Percentiles rank a stretch among this genome's conserved stretches.
Evolutionary conservation across 2,888 invertebrate genomes (phyloP).

Genomic region (Trissolcus brochymenae): DNA sequence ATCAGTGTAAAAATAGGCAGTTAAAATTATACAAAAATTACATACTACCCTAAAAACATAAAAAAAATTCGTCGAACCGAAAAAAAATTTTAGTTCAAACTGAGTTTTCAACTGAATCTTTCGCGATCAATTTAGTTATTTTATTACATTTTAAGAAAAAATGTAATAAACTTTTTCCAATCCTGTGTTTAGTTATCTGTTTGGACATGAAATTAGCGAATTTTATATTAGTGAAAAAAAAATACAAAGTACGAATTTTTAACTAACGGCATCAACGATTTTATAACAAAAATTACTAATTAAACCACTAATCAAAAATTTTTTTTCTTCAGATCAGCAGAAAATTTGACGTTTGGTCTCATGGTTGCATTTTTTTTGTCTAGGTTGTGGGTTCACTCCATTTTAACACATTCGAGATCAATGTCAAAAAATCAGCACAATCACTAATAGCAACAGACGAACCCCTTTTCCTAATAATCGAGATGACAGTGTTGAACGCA

Average conservation of each 20-base stretch:
- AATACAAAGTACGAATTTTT: conserved; percentile 63
- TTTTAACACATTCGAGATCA: conserved; percentile 88
- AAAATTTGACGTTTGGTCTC: conserved; percentile 97
- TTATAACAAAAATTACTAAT: not conserved
- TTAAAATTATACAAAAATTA: no score
- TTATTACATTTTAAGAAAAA: no score
- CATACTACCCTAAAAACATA: not conserved
- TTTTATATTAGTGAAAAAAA: conserved; percentile 88
- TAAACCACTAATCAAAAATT: not conserved
- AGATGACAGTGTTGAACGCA: conserved; percentile 72
- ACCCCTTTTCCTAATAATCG: conserved; percentile 83
- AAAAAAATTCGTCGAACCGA: not conserved
- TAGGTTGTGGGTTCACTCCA: conserved; percentile 93
- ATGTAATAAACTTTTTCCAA: not conserved
- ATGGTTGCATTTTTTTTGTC: conserved; percentile 95
- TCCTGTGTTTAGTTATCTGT: conserved; percentile 86
- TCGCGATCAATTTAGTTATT: no score
- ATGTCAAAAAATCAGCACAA: conserved; percentile 86
- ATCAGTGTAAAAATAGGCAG: no score
- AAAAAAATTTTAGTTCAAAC: no score
- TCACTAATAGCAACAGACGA: conserved; percentile 83
- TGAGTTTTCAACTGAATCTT: no score
- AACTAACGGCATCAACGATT: not conserved
- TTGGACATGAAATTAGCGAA: conserved; percentile 98
- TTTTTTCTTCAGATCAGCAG: conserved; percentile 84